Conservation (phyloP, 2,113 vertebrate genomes). For the Pollachius pollachius region DNA sequence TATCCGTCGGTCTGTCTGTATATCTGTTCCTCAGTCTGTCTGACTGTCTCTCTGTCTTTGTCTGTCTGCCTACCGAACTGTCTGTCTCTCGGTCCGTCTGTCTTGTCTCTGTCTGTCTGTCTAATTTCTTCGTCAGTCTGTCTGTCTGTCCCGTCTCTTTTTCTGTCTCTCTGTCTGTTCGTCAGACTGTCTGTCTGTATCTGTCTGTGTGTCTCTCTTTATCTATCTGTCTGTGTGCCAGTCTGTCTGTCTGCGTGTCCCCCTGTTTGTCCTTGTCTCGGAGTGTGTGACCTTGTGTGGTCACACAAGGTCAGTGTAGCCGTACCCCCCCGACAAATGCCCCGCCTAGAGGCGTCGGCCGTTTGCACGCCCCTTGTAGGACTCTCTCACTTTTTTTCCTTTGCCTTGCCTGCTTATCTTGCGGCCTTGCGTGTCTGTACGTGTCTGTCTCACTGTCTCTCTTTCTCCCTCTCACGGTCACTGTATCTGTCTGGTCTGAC, state of each 20-base stretch:
- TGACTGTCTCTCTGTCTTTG: no score
- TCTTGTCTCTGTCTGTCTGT: neutral
- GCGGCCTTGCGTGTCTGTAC: slow-evolving; percentile 72
- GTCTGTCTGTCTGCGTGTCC: no score
- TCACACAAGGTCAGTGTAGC: slow-evolving; percentile 18
- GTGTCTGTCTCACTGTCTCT: slow-evolving; percentile 82
- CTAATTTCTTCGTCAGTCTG: neutral
- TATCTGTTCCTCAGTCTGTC: no score
- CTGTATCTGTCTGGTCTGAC: slow-evolving; percentile 80
- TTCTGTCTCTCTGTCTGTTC: neutral
- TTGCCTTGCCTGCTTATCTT: slow-evolving; percentile 71
- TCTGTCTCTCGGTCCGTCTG: slow-evolving; percentile 15
- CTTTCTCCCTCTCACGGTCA: slow-evolving; percentile 79
- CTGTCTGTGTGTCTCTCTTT: neutral
- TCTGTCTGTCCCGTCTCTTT: neutral
- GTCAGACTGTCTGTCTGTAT: slow-evolving; percentile 12
- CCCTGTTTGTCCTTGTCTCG: no score
- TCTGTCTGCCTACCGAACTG: neutral
- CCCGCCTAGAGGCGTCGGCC: slow-evolving; percentile 36
- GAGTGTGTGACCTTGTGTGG: slow-evolving; percentile 7
- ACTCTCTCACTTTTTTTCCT: slow-evolving; percentile 66
- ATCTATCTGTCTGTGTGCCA: no score
- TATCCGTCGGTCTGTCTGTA: no score
- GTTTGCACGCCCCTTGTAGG: slow-evolving; percentile 65
- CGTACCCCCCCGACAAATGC: slow-evolving; percentile 35